Evolutionary conservation across 2,797 vertebrate species (phyloP).

Genomic region (Sorex maritimensis): DNA sequence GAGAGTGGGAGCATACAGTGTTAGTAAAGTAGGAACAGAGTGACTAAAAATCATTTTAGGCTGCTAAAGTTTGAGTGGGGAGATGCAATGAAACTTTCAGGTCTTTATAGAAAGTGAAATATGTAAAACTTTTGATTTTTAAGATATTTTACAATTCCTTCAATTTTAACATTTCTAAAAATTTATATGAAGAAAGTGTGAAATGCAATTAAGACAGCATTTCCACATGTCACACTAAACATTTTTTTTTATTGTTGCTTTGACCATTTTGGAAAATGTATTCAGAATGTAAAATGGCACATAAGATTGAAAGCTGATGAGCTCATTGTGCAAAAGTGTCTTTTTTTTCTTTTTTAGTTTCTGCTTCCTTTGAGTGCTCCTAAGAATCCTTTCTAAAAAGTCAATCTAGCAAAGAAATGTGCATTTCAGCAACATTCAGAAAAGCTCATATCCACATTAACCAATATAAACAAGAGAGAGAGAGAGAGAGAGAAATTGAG

Average conservation of each 20-base stretch:
- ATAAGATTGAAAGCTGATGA: conserved; percentile 17
- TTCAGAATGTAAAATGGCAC: conserved; percentile 36
- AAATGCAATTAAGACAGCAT: conserved; percentile 60
- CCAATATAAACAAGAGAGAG: conserved; percentile 55
- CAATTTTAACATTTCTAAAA: conserved; percentile 67
- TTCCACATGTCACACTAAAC: conserved; percentile 34
- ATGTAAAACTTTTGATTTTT: conserved; percentile 48
- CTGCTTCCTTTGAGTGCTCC: neutral
- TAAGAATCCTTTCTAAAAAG: conserved; percentile 61
- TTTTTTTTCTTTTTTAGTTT: neutral
- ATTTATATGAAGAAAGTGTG: conserved; percentile 61
- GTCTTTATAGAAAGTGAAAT: conserved; percentile 37
- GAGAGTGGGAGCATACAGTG: neutral
- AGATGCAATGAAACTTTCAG: neutral
- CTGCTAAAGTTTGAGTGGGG: neutral
- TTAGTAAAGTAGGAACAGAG: neutral
- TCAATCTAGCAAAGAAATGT: conserved; percentile 50
- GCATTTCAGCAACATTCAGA: conserved; percentile 61
- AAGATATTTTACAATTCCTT: conserved; percentile 60
- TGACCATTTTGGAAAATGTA: conserved; percentile 51
- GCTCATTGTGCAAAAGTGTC: conserved; percentile 1
- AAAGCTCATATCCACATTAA: conserved; percentile 56
- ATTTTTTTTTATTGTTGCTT: neutral
- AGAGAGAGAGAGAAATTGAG: conserved; percentile 63
- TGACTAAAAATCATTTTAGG: neutral